phyloP scores from a whole-genome alignment of 2,113 vertebrate species.

The Nibea albiflora region DNA sequence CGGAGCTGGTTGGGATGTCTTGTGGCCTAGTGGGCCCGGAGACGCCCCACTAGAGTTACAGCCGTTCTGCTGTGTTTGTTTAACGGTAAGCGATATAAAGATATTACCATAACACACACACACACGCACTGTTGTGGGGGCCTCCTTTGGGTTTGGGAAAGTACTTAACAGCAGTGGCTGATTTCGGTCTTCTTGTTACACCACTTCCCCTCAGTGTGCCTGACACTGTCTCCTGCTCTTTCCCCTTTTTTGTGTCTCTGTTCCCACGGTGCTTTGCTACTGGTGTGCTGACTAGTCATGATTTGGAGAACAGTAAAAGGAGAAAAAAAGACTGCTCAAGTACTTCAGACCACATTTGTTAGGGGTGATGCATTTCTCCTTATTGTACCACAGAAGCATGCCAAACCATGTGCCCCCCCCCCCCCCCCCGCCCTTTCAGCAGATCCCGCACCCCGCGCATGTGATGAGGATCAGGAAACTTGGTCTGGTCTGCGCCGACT shows the following conservation, averaged over 20 bases:
- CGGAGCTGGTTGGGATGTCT: slow-evolving; percentile 69
- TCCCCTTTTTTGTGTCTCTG: slow-evolving; percentile 5
- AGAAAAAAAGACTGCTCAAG: slow-evolving; percentile 19
- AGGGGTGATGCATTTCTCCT: slow-evolving; percentile 39
- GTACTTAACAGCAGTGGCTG: slow-evolving; percentile 24
- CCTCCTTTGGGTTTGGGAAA: slow-evolving; percentile 26
- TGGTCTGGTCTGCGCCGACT: slow-evolving; percentile 53
- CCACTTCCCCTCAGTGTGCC: not conserved
- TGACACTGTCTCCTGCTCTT: not conserved
- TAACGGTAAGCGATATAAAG: slow-evolving; percentile 36
- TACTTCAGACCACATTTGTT: slow-evolving; percentile 33
- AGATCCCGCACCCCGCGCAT: slow-evolving; percentile 60
- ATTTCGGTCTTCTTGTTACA: slow-evolving; percentile 33
- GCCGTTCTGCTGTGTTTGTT: slow-evolving; percentile 38
- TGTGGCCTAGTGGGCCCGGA: slow-evolving; percentile 49
- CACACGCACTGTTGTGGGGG: not conserved
- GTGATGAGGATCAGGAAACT: slow-evolving; percentile 76
- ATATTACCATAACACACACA: slow-evolving; percentile 38
- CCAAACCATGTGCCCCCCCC: slow-evolving; percentile 25
- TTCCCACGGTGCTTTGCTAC: slow-evolving; percentile 67
- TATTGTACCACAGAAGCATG: slow-evolving; percentile 32
- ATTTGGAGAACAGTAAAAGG: slow-evolving; percentile 38
- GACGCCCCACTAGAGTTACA: slow-evolving; percentile 68
- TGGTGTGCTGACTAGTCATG: slow-evolving; percentile 55
- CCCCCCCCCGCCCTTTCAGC: slow-evolving; percentile 15